Conservation (phyloP, 92 coral and sea anemone species). For the Phymanthus crucifer region DNA sequence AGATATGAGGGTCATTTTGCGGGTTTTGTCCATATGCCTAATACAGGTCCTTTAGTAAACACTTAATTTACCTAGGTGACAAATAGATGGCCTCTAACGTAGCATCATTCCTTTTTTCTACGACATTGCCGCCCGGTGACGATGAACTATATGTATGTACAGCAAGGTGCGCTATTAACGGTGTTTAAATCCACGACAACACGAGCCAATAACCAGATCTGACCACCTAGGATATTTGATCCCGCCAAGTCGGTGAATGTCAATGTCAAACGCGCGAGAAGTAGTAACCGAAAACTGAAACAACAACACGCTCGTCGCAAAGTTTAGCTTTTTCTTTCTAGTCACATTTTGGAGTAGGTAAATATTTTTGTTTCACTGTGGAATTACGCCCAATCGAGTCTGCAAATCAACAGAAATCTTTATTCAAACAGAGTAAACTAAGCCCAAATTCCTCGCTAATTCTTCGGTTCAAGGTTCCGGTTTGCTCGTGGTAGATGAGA, state of each 20-base stretch:
- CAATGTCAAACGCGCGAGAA: constrained; percentile 9
- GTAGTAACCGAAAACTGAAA: neutral
- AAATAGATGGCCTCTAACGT: neutral
- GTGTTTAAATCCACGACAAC: neutral
- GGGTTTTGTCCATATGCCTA: neutral
- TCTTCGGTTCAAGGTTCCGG: neutral
- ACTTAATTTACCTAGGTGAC: constrained; percentile 9
- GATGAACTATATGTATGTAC: neutral
- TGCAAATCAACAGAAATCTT: constrained; percentile 5
- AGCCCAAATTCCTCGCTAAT: neutral
- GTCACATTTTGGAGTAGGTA: constrained; percentile 1
- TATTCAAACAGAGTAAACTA: neutral
- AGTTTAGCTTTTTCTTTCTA: neutral
- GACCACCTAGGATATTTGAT: constrained; percentile 3
- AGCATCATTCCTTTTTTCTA: neutral
- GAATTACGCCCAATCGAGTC: neutral
- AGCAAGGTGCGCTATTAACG: neutral
- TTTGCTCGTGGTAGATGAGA: neutral
- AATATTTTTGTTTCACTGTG: constrained; percentile 1
- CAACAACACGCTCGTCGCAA: neutral
- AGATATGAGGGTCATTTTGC: constrained; percentile 18
- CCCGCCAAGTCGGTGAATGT: neutral
- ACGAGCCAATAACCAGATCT: neutral
- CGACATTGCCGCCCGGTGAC: neutral
- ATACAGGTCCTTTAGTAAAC: neutral